A percentile compares a stretch with the other conserved stretches of the same genome.
Evolutionary conservation across 2,888 invertebrate genomes (phyloP).

Genomic region (Zeuzera pyrina): DNA sequence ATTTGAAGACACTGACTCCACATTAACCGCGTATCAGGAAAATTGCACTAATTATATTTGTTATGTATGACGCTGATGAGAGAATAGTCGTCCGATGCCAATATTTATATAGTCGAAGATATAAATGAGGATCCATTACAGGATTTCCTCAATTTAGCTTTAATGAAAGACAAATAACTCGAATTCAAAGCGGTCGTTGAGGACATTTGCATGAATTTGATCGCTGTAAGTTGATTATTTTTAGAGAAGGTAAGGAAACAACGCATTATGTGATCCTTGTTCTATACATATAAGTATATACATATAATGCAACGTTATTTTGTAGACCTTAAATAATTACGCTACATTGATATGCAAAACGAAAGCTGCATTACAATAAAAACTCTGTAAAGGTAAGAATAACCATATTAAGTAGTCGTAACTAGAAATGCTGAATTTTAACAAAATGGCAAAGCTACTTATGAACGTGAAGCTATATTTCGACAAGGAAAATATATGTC

Average conservation of each 20-base stretch:
- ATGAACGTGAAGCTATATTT: too few species aligned
- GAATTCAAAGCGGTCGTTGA: conserved; percentile 53
- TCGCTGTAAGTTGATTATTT: too few species aligned
- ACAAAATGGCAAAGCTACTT: conserved; percentile 36
- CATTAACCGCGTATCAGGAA: conserved; percentile 24
- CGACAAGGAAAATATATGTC: too few species aligned
- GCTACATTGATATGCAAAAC: conserved; percentile 30
- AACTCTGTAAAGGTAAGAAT: conserved; percentile 34
- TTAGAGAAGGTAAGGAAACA: too few species aligned
- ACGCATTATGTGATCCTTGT: too few species aligned
- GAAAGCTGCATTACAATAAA: conserved; percentile 36
- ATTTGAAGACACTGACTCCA: not conserved
- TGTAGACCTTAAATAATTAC: conserved; percentile 26
- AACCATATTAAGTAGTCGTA: conserved; percentile 26
- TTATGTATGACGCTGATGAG: conserved; percentile 35
- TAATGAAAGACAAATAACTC: conserved; percentile 64
- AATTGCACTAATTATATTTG: conserved; percentile 53
- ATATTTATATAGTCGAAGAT: conserved; percentile 57
- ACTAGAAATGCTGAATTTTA: conserved; percentile 33
- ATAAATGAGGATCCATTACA: conserved; percentile 62
- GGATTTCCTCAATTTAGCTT: conserved; percentile 57
- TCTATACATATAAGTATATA: too few species aligned
- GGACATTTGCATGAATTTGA: conserved; percentile 39
- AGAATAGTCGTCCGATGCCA: conserved; percentile 32
- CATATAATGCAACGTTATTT: too few species aligned